Conservation (phyloP, 2,113 vertebrate genomes). For the Chiloscyllium plagiosum region DNA sequence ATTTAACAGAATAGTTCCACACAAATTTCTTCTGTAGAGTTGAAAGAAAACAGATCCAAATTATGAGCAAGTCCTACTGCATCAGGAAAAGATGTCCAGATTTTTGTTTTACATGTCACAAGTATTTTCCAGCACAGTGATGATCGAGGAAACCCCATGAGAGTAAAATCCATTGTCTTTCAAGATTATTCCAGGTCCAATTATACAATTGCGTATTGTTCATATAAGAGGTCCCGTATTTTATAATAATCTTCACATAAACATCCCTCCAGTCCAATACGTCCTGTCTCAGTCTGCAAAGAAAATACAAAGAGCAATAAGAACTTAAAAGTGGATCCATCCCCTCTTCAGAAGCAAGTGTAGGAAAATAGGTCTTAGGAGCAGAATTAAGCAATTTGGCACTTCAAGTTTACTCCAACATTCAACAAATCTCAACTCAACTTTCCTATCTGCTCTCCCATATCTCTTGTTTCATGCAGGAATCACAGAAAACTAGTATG, state of each 20-base stretch:
- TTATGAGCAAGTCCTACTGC: neutral
- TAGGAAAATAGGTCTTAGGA: no score
- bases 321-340: neutral
- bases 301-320: slow-evolving; percentile 40
- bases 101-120: neutral
- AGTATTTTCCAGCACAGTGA: neutral
- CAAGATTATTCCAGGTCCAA: slow-evolving; percentile 4
- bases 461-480: no score
- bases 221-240: slow-evolving; percentile 94
- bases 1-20: neutral
- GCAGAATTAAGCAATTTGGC: no score
- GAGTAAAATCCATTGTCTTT: neutral
- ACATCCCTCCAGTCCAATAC: slow-evolving; percentile 94
- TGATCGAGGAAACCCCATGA: neutral
- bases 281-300: slow-evolving; percentile 92
- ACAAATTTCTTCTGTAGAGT: neutral
- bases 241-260: slow-evolving; percentile 97
- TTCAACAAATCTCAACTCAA: no score
- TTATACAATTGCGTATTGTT: slow-evolving; percentile 94
- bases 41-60: neutral
- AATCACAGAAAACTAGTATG: no score
- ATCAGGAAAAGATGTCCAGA: neutral
- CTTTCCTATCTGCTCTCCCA: no score
- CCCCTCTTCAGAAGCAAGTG: neutral
- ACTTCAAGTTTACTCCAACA: no score